Conservation (phyloP, 2,113 vertebrate genomes). For the Chaetops frenatus region DNA sequence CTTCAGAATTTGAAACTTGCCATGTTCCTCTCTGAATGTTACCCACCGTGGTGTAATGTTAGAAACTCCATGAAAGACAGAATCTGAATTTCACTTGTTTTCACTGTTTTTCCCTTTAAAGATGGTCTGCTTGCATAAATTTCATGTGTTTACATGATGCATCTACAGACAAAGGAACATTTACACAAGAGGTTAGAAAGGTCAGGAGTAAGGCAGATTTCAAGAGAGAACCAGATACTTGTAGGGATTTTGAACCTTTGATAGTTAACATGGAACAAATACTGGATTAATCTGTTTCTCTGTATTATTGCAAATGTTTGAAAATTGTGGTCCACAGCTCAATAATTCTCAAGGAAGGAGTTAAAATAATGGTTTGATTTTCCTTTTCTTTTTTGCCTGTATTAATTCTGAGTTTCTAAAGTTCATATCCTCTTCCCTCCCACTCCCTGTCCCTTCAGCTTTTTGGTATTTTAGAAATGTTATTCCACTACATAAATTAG, state of each 20-base stretch:
- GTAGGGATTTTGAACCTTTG: not conserved
- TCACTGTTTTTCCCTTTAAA: not conserved
- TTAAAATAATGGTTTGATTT: not conserved
- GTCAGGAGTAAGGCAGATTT: not conserved
- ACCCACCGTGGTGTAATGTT: not conserved
- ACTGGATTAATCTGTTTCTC: not conserved
- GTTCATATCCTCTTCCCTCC: fast-evolving
- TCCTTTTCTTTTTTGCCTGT: not conserved
- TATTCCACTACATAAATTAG: not conserved
- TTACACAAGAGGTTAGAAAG: not conserved
- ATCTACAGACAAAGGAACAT: not conserved
- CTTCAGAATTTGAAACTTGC: not conserved
- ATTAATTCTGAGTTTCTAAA: not conserved
- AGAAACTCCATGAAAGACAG: not conserved
- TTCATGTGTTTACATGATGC: not conserved
- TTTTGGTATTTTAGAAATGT: not conserved
- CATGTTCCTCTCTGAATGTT: not conserved
- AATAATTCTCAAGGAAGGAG: not conserved
- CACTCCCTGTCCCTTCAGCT: fast-evolving
- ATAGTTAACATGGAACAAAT: not conserved
- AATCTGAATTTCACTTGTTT: not conserved
- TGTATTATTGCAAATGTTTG: not conserved
- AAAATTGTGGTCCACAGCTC: not conserved
- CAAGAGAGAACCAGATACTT: not conserved
- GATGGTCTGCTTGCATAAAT: not conserved